A percentile compares a stretch with the other conserved stretches of the same genome.
Conservation (phyloP, 2,888 invertebrate genomes). For the Chloroclysta siterata region DNA sequence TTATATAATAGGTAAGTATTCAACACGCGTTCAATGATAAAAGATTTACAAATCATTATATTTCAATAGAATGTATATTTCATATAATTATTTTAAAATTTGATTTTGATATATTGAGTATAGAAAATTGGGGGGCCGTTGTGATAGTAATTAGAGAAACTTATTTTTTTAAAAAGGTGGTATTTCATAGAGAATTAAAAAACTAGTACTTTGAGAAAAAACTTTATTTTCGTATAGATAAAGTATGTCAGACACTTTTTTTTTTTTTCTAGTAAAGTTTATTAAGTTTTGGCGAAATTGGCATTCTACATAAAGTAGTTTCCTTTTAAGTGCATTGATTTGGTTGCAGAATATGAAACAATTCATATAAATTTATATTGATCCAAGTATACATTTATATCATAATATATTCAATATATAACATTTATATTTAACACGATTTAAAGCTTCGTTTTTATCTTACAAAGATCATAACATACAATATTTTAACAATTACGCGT, state of each 20-base stretch:
- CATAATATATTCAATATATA: slow-evolving; percentile 39
- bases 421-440: slow-evolving; percentile 70
- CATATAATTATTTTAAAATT: too few relatives aligned
- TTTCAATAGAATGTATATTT: too few relatives aligned
- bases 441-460: slow-evolving; percentile 80
- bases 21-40: not conserved
- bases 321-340: slow-evolving; percentile 6
- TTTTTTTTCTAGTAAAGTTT: too few relatives aligned
- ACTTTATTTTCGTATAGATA: not conserved
- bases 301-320: not conserved
- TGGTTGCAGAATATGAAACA: slow-evolving; percentile 16
- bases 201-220: not conserved
- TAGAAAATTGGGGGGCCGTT: slow-evolving; percentile 13
- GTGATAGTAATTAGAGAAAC: not conserved
- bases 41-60: not conserved
- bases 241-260: not conserved
- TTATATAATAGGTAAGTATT: not conserved
- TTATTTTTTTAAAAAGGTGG: not conserved
- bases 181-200: not conserved
- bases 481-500: slow-evolving; percentile 43
- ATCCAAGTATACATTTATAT: slow-evolving; percentile 32
- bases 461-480: slow-evolving; percentile 62
- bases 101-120: too few relatives aligned
- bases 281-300: not conserved
- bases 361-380: slow-evolving; percentile 22